A percentile compares a stretch with the other conserved stretches of the same genome.
Conservation (phyloP, 2,113 vertebrate species). For the Hiodon alosoides region DNA sequence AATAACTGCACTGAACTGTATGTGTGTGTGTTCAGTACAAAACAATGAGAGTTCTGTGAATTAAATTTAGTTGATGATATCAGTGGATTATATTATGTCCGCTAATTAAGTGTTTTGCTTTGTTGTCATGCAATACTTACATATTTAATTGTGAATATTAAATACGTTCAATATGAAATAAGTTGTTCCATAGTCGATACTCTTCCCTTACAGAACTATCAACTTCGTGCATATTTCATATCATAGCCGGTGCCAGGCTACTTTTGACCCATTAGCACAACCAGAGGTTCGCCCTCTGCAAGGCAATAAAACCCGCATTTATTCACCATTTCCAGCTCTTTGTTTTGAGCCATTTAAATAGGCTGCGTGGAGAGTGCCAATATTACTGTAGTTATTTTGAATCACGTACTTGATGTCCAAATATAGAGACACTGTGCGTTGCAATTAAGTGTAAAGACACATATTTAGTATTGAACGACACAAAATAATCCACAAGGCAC, state of each 20-base stretch:
- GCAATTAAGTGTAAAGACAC: background rate
- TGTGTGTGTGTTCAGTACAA: no score
- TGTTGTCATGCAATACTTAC: no score
- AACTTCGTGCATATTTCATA: background rate
- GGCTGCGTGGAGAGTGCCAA: no score
- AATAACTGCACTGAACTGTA: no score
- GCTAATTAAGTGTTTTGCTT: no score
- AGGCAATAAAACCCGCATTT: background rate
- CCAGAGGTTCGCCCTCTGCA: conserved; percentile 4
- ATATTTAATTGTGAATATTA: background rate
- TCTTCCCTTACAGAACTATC: no score
- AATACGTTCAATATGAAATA: background rate
- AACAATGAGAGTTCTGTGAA: no score
- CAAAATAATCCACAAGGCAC: background rate
- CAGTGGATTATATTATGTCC: no score
- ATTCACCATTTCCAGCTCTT: background rate
- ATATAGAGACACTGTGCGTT: background rate
- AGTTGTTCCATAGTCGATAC: no score
- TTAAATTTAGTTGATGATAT: no score
- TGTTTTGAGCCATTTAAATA: background rate
- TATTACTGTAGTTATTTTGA: no score
- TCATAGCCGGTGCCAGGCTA: background rate
- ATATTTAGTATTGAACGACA: conserved; percentile 4
- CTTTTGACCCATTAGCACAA: conserved; percentile 2
- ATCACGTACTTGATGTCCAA: background rate